Conservation (phyloP, 1,140 invertebrate species). For the Micrasema longulum region DNA sequence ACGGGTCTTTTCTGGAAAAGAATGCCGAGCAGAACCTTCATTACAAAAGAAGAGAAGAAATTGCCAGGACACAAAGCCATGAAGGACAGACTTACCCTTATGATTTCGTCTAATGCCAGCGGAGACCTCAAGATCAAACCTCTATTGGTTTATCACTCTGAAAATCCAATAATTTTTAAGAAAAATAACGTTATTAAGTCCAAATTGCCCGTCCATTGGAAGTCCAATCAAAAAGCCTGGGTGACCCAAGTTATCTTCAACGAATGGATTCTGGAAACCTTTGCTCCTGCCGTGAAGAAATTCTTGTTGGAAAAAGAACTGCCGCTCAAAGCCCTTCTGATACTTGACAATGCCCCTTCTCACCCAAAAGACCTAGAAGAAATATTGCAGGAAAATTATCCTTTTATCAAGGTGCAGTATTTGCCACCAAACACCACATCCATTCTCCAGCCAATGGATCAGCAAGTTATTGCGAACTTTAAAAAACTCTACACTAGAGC, state of each 20-base stretch:
- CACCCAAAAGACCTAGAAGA: constrained; percentile 47
- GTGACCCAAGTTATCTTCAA: constrained; percentile 57
- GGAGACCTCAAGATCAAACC: constrained; percentile 56
- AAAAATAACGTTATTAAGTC: no score
- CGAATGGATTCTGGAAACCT: constrained; percentile 58
- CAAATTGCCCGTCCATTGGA: no score
- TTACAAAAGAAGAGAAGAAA: constrained; percentile 54
- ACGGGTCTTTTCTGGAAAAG: constrained; percentile 61
- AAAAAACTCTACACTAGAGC: no score
- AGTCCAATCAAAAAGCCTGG: constrained; percentile 60
- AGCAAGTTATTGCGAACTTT: no score
- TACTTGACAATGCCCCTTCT: constrained; percentile 59
- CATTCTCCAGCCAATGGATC: no score
- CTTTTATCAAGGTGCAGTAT: constrained; percentile 53
- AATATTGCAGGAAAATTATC: constrained; percentile 49
- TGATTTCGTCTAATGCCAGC: no score
- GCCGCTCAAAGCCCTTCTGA: constrained; percentile 58
- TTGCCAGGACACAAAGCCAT: constrained; percentile 10
- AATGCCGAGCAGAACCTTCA: constrained; percentile 58
- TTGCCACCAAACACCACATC: no score
- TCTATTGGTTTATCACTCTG: constrained; percentile 56
- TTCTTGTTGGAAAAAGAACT: constrained; percentile 56
- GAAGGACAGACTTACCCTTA: no score
- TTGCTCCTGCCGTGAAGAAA: constrained; percentile 57
- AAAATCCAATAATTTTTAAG: constrained; percentile 57